Evolutionary conservation across 2,797 vertebrate species (phyloP).

Genomic region (Lepus townsendii): DNA sequence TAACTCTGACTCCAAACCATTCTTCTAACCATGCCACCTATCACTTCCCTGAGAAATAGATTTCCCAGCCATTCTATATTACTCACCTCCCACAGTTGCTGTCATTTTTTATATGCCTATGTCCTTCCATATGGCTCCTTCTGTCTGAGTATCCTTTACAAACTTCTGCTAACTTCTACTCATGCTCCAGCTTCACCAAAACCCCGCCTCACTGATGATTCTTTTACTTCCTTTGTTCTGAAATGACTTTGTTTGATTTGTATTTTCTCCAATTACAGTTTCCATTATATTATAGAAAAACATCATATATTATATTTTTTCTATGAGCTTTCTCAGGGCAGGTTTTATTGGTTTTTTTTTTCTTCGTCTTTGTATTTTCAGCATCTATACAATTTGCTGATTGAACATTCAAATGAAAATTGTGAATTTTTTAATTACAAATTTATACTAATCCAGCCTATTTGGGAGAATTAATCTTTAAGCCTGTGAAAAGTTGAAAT

Average conservation of each 20-base stretch:
- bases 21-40: neutral
- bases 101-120: neutral
- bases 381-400: neutral
- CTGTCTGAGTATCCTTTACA: neutral
- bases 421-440: slow-evolving; percentile 49
- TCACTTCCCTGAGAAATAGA: neutral
- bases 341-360: neutral
- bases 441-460: neutral
- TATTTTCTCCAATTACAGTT: neutral
- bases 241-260: neutral
- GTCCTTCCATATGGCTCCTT: neutral
- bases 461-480: neutral
- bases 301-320: neutral
- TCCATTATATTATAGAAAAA: neutral
- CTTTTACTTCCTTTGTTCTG: neutral
- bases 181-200: neutral
- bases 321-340: neutral
- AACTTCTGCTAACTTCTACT: neutral
- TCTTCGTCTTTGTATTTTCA: slow-evolving; percentile 32
- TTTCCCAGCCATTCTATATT: neutral
- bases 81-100: neutral
- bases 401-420: slow-evolving; percentile 58
- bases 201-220: neutral
- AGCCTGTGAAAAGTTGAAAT: slow-evolving; percentile 50
- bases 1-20: neutral